Base-by-base conservation (phyloP, 2,113 vertebrate species). In the Neolamprologus caudopunctatus region DNA sequence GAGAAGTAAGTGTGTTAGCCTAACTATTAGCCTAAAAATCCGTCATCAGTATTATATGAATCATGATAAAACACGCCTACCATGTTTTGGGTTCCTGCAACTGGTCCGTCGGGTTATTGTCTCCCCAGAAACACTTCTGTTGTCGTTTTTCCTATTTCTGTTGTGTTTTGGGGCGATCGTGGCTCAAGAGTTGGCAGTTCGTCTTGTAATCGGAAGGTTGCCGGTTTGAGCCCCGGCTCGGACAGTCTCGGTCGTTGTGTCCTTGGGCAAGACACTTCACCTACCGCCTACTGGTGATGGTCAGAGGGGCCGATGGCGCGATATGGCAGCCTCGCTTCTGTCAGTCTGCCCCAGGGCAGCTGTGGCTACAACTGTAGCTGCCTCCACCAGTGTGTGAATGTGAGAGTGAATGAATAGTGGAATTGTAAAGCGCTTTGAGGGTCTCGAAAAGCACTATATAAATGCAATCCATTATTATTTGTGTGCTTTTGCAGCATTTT, bases 381-480 rank as follows among this genome's bases (percentile, higher is more conserved):
- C 4, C 13, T 58, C 13, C 24, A 58, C 24, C 55, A 58, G 55
- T 58, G 55, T 31, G 14, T 0, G 14, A 58, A 28, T 6, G 5
- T 31, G 0, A 4, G 8, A 6, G 26, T 17, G 14, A 58, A 58
- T 16, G 26, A 31, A 17, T 17, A 58, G 55, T 58, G 8, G 8
- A 1, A 17, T 58, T 58, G 55, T 58, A 58, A 9, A 31, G 14
- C 11, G 0, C 2, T 55, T 58, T 58, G 55, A 58, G 55, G 26
- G 26, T 9, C 0, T 58, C 1, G 8, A 58, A 55, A 55, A 55
- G 11, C 1, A 0, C 14, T 17, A 4, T 58, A 58, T 31, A 58
- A 58, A 58, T 58, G 55, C 26, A 58, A 6, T 31, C 24, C 55
- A 58, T 31, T 58, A 58, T 58, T 0, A 58, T 61, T 61, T 61